Conservation (phyloP, 2,888 invertebrate genomes). For the Stictocephala bisonia region DNA sequence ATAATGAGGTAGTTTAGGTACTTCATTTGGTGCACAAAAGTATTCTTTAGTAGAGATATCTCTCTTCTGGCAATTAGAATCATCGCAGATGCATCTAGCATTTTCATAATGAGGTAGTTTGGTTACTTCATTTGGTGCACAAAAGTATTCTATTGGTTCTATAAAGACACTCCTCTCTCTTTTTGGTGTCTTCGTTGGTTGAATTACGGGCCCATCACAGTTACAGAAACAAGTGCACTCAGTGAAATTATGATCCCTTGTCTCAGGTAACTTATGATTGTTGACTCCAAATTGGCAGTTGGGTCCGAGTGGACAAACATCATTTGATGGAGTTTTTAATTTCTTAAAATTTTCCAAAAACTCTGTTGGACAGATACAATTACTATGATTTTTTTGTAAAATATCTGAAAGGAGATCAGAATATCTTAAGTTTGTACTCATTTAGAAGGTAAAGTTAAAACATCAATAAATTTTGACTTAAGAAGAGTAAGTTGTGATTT, state of each 20-base stretch:
- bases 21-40: too few relatives aligned
- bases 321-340: neutral
- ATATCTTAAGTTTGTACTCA: slow-evolving; percentile 15
- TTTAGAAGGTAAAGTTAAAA: neutral
- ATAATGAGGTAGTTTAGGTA: neutral
- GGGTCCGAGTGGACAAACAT: slow-evolving; percentile 2
- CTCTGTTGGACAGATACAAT: neutral
- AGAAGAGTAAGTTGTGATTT: neutral
- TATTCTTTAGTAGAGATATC: too few relatives aligned
- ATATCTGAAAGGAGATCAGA: neutral
- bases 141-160: too few relatives aligned
- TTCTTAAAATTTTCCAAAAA: neutral
- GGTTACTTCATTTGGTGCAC: too few relatives aligned
- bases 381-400: neutral
- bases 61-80: too few relatives aligned
- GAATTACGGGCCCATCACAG: too few relatives aligned
- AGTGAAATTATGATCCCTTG: too few relatives aligned
- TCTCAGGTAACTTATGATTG: too few relatives aligned
- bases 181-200: too few relatives aligned
- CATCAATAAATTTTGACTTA: neutral
- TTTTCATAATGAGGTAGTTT: neutral
- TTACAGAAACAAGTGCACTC: too few relatives aligned
- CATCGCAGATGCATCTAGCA: slow-evolving; percentile 5
- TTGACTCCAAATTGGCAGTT: neutral
- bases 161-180: too few relatives aligned